Percentiles rank a stretch among this genome's conserved stretches.
Conservation (phyloP, 2,888 invertebrate genomes). For the Cheilosia impressa region DNA sequence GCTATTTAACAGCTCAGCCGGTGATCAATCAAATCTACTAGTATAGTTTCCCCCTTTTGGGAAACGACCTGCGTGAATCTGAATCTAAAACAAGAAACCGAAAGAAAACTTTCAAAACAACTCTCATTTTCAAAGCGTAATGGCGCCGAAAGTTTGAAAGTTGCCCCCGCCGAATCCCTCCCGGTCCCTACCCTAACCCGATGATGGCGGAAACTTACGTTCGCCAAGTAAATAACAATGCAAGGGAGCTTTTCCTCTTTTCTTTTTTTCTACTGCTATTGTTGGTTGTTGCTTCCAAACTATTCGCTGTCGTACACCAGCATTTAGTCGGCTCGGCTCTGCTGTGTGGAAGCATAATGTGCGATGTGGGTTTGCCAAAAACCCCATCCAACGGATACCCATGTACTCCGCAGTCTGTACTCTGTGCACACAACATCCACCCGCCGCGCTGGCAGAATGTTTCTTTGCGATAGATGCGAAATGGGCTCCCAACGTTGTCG, state of each 20-base stretch:
- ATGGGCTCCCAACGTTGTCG: conserved; percentile 12
- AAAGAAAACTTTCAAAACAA: conserved; percentile 18
- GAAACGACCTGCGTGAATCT: not conserved
- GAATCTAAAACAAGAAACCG: not conserved
- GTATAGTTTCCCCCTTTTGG: not conserved
- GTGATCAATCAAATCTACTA: not conserved
- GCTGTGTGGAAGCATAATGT: not conserved
- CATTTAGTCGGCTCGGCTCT: conserved; percentile 16
- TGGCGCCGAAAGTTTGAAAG: conserved; percentile 46
- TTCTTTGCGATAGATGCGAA: conserved; percentile 3
- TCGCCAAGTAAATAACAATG: conserved; percentile 34
- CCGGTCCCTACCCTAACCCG: too few species aligned
- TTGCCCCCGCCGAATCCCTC: not conserved
- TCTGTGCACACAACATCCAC: conserved; percentile 31
- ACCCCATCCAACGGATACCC: conserved; percentile 15
- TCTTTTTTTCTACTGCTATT: not conserved
- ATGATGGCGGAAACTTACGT: not conserved
- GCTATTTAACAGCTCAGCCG: not conserved
- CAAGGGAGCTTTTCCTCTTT: conserved; percentile 20
- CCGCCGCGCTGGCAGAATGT: not conserved
- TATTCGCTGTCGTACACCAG: not conserved
- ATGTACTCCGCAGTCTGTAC: not conserved
- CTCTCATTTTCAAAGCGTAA: conserved; percentile 43
- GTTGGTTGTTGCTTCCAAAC: not conserved
- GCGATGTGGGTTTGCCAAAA: conserved; percentile 8